Base-by-base conservation (phyloP, 1,140 invertebrate genomes). In the Zophobas morio region DNA sequence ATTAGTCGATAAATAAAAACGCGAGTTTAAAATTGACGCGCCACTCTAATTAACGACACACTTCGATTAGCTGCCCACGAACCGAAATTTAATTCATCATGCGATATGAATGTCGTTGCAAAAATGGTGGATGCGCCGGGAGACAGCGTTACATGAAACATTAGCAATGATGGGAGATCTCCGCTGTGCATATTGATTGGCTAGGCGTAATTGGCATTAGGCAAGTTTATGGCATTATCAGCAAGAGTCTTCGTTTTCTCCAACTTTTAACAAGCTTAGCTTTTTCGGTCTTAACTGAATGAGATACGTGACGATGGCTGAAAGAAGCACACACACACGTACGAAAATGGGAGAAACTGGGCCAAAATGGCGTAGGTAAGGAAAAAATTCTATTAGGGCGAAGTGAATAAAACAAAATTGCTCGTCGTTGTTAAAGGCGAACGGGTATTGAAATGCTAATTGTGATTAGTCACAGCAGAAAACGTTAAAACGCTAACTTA, bases 241-340 rank as follows among this genome's bases (percentile, higher is more conserved):
- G 53, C 53, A 54, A 54, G 53, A 54, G n/a, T 54, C 53, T 54
- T 54, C 53, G 53, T 54, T 54, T 54, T 34, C 53, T 54, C 53
- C 5, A 54, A 54, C 53, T 54, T 54, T 54, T 54, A 54, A 54
- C 53, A 54, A 54, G 53, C 53, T 54, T 54, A 54, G 53, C 53
- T 20, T 54, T 54, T 54, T 54, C 53, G 53, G 53, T 32, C 53
- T 34, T 54, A 54, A 54, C 53, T 34, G 53, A 54, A 54, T 54
- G 53, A 54, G 53, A 54, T 33, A 54, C 53, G 53, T 54, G 53
- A 54, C 53, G 53, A 5, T 54, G 6, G 53, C 33, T 54, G 53
- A 54, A 54, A 54, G 53, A 54, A 54, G 35, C 53, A 34, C 35
- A 34, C 53, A 54, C 53, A 54, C 53, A 54, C 53, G 20, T 34